Percentiles rank a stretch among this genome's conserved stretches.
These are phyloP conservation scores for Tipula confusa DNA, from an alignment of 2,888 invertebrate species.

Conservation along the genomic window DNA sequence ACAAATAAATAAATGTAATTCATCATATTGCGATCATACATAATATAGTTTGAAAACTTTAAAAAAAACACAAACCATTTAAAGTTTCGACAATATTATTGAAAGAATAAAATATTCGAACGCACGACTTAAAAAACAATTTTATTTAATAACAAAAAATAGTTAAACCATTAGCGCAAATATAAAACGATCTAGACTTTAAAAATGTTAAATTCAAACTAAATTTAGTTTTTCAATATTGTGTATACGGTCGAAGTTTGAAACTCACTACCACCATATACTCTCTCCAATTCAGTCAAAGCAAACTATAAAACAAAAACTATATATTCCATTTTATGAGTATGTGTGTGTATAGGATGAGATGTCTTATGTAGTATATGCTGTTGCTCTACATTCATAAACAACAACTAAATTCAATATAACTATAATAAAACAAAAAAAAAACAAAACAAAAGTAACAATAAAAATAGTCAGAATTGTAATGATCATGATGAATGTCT, in stretches of 20 bases:
- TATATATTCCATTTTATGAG: background rate
- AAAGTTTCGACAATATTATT: background rate
- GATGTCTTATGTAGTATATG: background rate
- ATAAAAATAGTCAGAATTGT: background rate
- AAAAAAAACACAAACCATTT: background rate
- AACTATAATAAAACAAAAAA: background rate
- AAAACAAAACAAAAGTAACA: background rate
- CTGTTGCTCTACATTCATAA: background rate
- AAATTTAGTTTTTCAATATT: background rate
- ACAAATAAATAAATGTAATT: background rate
- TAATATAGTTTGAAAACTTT: background rate
- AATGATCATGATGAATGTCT: slow-evolving; percentile 4
- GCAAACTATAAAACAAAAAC: background rate
- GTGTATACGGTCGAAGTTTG: background rate
- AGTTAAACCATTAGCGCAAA: background rate
- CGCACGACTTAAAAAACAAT: background rate
- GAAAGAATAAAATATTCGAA: background rate
- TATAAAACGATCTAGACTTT: background rate
- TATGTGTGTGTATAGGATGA: background rate
- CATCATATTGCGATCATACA: slow-evolving; percentile 1
- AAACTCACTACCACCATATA: too few relatives aligned
- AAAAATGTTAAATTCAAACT: slow-evolving; percentile 1
- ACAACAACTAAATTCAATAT: background rate
- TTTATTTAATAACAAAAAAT: background rate
- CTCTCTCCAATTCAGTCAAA: background rate